phyloP scores from a whole-genome alignment of 1,140 invertebrate species.

The Anastatus disparis region DNA sequence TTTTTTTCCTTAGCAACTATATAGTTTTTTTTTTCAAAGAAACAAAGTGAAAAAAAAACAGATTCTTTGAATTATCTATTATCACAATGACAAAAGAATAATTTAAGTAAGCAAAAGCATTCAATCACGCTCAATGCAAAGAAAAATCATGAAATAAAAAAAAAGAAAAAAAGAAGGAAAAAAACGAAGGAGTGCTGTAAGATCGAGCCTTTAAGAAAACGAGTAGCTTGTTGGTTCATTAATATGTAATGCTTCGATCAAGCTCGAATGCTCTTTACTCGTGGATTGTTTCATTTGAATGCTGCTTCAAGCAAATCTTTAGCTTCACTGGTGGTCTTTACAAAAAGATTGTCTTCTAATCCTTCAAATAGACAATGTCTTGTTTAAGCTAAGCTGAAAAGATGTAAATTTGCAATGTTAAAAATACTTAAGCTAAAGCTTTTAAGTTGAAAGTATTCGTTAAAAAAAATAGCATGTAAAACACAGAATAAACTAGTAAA shows the following conservation, averaged over 20 bases:
- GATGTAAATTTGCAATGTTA: constrained; percentile 7
- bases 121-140: constrained; percentile 3
- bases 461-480: no score
- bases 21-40: no score
- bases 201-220: constrained; percentile 30
- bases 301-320: constrained; percentile 7
- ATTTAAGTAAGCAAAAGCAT: constrained; percentile 1
- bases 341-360: constrained; percentile 17
- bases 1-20: no score
- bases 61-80: background rate
- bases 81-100: constrained; percentile 11
- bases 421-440: background rate
- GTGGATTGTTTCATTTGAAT: constrained; percentile 37
- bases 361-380: constrained; percentile 7
- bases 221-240: constrained; percentile 32
- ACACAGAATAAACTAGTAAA: no score
- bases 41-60: no score
- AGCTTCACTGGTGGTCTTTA: background rate
- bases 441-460: background rate
- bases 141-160: constrained; percentile 12
- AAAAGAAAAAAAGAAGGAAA: no score
- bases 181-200: no score
- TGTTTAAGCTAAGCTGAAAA: constrained; percentile 22
- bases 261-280: constrained; percentile 31
- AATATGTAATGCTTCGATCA: constrained; percentile 38